Conservation (phyloP, 2,113 vertebrate genomes). For the Thermophis baileyi region DNA sequence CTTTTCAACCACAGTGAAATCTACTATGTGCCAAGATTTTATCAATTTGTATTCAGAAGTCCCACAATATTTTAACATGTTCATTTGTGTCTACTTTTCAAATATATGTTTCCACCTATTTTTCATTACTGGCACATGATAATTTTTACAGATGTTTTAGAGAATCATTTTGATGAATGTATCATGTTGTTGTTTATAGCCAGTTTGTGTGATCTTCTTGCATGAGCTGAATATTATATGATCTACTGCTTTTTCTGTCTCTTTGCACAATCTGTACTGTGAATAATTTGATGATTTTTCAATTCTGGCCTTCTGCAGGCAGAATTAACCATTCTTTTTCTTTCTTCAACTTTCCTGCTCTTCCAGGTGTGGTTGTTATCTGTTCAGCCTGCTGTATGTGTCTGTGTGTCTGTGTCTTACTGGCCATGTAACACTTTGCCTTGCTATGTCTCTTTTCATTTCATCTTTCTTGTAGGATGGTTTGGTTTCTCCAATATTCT, state of each 20-base stretch:
- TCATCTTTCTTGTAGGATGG: neutral
- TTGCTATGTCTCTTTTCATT: neutral
- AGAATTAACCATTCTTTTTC: neutral
- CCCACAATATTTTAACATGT: neutral
- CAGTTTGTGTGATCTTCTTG: neutral
- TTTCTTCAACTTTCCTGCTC: neutral
- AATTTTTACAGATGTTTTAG: neutral
- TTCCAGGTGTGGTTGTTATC: neutral
- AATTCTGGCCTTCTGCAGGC: neutral
- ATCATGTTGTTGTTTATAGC: neutral
- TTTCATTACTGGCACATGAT: neutral
- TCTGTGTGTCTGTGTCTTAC: neutral
- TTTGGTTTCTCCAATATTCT: neutral
- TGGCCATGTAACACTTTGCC: neutral
- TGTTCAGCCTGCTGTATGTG: neutral
- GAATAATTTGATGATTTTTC: neutral
- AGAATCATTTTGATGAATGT: neutral
- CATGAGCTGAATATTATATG: neutral
- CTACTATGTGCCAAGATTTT: neutral
- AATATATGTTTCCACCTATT: neutral
- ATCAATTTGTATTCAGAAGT: neutral
- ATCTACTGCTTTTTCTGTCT: neutral
- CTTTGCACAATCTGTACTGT: neutral
- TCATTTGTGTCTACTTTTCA: neutral
- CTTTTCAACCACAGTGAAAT: neutral